phyloP scores from a whole-genome alignment of 1,140 invertebrate species.

The Atopsyche davidsoni region DNA sequence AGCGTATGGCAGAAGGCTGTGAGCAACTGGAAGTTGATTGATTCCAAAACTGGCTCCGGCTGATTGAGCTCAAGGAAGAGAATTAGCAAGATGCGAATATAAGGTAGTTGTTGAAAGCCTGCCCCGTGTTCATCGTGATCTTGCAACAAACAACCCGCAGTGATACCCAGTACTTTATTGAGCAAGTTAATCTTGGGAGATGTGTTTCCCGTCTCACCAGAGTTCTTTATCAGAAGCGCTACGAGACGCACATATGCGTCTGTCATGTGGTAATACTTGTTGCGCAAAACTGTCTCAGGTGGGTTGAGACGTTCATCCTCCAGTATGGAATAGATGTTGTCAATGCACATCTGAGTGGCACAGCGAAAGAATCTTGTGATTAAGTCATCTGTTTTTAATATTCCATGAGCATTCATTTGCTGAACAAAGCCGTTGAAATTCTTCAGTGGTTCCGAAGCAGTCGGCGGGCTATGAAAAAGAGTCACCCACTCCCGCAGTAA shows the following conservation, averaged over 20 bases:
- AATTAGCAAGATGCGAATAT: slow-evolving; percentile 96
- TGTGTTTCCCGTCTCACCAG: slow-evolving; percentile 79
- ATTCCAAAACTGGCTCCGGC: slow-evolving; percentile 86
- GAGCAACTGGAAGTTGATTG: slow-evolving; percentile 85
- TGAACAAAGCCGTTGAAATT: slow-evolving; percentile 93
- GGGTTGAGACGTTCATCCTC: slow-evolving; percentile 48
- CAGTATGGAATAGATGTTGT: slow-evolving; percentile 81
- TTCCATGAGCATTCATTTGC: slow-evolving; percentile 94
- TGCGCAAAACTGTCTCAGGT: slow-evolving; percentile 55
- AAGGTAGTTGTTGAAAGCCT: slow-evolving; percentile 95
- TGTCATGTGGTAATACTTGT: slow-evolving; percentile 92
- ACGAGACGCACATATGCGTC: slow-evolving; percentile 95
- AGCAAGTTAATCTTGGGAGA: slow-evolving; percentile 94
- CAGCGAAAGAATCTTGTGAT: slow-evolving; percentile 96
- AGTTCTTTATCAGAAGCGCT: slow-evolving; percentile 93
- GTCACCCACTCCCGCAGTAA: slow-evolving; percentile 92
- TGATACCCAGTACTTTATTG: slow-evolving; percentile 94
- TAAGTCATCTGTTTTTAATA: slow-evolving; percentile 94
- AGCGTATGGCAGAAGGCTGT: slow-evolving; percentile 89
- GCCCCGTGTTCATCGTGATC: slow-evolving; percentile 85
- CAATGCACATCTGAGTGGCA: slow-evolving; percentile 94
- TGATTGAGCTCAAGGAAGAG: slow-evolving; percentile 94
- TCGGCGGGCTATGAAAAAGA: slow-evolving; percentile 71
- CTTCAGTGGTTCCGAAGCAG: slow-evolving; percentile 78
- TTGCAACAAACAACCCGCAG: slow-evolving; percentile 88